Evolutionary conservation across 35 echinoderm and acorn worm species (phyloP), one percentile per base, ranked within the genome.

Genomic region (Apostichopus californicus): DNA sequence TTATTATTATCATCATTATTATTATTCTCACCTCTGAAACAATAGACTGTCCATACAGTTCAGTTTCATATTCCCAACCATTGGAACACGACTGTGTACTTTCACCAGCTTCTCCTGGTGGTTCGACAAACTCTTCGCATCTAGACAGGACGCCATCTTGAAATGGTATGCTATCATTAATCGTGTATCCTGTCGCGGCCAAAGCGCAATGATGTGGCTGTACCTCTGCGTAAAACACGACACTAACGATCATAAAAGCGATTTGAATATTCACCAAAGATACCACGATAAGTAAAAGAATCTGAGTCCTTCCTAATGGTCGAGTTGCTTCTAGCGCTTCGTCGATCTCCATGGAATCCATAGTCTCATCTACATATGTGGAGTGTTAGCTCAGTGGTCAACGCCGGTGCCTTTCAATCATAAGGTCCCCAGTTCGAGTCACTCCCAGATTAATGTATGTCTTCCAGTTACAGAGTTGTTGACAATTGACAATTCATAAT

Each of bases 41-140:
- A 1, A 81, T 81, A 55, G 78, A 81, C 52, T 81, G 8, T 8
- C 78, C 78, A 46, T 15, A 10, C 28, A 81, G 9, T 9, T 81
- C 78, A 3, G 78, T 81, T 52, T 81, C 5, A 81, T 81, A 81
- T 81, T 81, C 23, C 22, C 28, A 81, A 54, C 78, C 78, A 55
- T 52, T 25, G 12, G 78, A 81, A 81, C 78, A 81, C 17, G 78
- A 17, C 52, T 81, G 25, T 15, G 78, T 81, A 20, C 5, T 75
- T 22, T 22, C 71, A 22, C 71, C 71, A 75, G 6, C 7, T 18
- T 75, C 21, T 75, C 6, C 21, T 7, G 64, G 64, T 68, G 64
- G 64, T 18, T 75, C 71, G 17, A 75, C 21, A 75, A 75, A 75
- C 17, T 75, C 71, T 75, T 75, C 13, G 17, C 71, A 75, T 20